Percentiles rank a stretch among this genome's conserved stretches.
phyloP scores from a whole-genome alignment of 2,888 invertebrate species.

The Synergus japonicus region DNA sequence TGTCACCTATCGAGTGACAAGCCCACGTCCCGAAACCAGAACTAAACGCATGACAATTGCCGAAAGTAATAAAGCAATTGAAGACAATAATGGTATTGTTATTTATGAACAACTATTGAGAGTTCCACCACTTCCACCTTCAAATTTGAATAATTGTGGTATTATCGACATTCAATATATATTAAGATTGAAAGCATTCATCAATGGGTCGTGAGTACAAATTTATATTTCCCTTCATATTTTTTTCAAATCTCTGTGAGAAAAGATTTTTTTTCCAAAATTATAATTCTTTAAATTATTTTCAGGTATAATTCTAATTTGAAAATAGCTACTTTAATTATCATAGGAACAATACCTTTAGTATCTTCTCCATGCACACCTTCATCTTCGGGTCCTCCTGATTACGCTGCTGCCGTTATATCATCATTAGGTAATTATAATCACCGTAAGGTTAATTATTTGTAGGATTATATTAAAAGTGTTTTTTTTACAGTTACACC shows the following conservation, averaged over 20 bases:
- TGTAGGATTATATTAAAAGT: background rate
- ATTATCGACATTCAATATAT: conserved; percentile 86
- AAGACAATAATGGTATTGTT: conserved; percentile 81
- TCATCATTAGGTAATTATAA: conserved; percentile 42
- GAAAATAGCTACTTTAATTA: conserved; percentile 82
- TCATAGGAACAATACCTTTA: conserved; percentile 87
- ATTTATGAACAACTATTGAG: conserved; percentile 74
- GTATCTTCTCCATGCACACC: conserved; percentile 78
- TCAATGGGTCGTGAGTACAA: conserved; percentile 65
- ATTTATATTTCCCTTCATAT: conserved; percentile 30
- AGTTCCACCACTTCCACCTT: conserved; percentile 87
- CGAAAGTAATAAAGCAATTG: conserved; percentile 79
- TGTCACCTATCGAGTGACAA: conserved; percentile 82
- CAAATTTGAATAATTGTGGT: conserved; percentile 86
- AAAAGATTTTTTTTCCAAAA: background rate
- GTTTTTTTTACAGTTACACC: conserved; percentile 80
- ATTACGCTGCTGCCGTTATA: background rate
- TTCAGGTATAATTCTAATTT: conserved; percentile 77
- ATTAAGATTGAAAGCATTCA: conserved; percentile 78
- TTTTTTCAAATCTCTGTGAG: background rate
- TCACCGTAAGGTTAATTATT: background rate
- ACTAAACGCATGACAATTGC: conserved; percentile 81
- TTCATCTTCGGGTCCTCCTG: conserved; percentile 61
- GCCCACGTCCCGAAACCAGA: conserved; percentile 81
- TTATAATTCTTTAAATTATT: background rate